Base-by-base conservation (phyloP, 1,140 invertebrate genomes). In the Brachystomella parvula region DNA sequence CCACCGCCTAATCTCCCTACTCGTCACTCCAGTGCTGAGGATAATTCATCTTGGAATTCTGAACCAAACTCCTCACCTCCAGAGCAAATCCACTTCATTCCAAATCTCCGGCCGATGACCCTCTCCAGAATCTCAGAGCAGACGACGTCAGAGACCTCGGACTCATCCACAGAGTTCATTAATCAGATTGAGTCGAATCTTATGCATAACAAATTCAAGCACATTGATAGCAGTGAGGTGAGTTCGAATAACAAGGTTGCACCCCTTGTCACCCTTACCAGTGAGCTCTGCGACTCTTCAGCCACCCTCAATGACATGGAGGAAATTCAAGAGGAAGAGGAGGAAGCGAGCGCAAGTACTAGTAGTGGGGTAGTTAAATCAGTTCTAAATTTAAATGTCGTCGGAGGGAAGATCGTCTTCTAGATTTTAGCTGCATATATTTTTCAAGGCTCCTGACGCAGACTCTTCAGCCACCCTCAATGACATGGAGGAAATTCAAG, bases 291-390 rank as follows among this genome's bases (percentile, higher is more conserved):
- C 1, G 72, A 73, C 47, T 62, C 53, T 53, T 67, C 64, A 2
- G 72, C 72, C 1, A 73, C 72, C 0, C 47, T 73, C 2, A 73
- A 73, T 59, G 72, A 73, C 35, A 29, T 73, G 3, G 72, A 73
- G n/a, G 71, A 73, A 44, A 68, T 70, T 29, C 49, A 64, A 39
- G 69, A 70, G 33, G 63, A 70, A 47, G 66, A 65, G 30, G 66
- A 61, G n/a, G 60, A 63, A 30, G 63, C n/a, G 35, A 62, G 29
- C 32, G 33, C 26, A 31, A 47, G 17, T 29, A 61, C 33, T 30
- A 47, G 17, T 29, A 61, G 59, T 30, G 47, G 29, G 33, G 28
- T n/a, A 19, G 56, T 47, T 6, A 56, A 53, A 47, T 66, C 28
- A 56, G 47, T 39, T 21, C 47, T 71, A 30, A 66, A 64, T 32